Conservation (phyloP, 2,888 invertebrate species). For the Julus scandinavius region DNA sequence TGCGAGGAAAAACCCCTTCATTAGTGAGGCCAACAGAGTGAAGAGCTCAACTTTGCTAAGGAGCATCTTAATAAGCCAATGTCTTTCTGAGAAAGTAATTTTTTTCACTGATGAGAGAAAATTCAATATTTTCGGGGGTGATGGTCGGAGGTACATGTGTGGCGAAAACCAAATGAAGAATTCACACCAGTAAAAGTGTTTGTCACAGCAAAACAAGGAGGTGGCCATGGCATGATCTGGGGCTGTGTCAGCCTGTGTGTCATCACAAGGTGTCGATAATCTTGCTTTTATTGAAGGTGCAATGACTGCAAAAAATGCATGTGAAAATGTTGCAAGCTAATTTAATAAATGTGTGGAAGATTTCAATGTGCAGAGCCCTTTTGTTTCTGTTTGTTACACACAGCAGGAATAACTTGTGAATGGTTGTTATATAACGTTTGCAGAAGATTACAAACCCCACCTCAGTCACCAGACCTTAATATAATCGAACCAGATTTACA, state of each 20-base stretch:
- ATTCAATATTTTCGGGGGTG: neutral
- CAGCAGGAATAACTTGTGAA: neutral
- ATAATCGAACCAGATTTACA: neutral
- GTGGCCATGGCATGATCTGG: neutral
- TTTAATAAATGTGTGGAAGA: neutral
- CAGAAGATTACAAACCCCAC: too few relatives aligned
- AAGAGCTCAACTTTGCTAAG: neutral
- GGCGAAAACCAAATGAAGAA: too few relatives aligned
- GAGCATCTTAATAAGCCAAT: slow-evolving; percentile 29
- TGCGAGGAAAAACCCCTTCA: too few relatives aligned
- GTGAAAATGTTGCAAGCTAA: neutral
- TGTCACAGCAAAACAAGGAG: slow-evolving; percentile 5
- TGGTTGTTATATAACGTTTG: neutral
- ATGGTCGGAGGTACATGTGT: neutral
- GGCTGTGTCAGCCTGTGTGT: neutral
- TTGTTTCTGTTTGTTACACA: neutral
- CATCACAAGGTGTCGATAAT: slow-evolving; percentile 30
- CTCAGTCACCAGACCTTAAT: neutral
- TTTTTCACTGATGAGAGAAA: neutral
- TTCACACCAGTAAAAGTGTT: too few relatives aligned
- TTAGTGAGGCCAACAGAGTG: too few relatives aligned
- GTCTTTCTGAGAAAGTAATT: neutral
- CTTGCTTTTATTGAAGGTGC: neutral
- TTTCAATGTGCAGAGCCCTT: neutral
- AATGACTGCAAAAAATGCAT: slow-evolving; percentile 23